Evolutionary conservation across 1,140 invertebrate species (phyloP).

Genomic region (Eupeodes corollae): DNA sequence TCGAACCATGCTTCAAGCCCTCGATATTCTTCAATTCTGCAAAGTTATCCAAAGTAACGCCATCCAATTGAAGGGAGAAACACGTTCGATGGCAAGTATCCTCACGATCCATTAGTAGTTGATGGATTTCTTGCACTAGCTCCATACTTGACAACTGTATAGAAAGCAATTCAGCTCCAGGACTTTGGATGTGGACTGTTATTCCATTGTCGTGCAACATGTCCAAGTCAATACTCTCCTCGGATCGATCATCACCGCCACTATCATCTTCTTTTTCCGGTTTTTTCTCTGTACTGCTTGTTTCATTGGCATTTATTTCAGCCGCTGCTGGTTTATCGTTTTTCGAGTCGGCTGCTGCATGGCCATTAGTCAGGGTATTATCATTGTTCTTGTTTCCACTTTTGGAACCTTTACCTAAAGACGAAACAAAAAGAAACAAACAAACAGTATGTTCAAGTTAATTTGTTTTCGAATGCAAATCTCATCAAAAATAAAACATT

Average conservation of each 20-base stretch:
- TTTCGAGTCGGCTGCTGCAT: background rate
- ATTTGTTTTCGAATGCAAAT: too few relatives aligned
- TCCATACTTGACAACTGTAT: constrained; percentile 96
- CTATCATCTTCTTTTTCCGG: background rate
- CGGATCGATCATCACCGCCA: background rate
- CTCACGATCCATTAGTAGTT: constrained; percentile 93
- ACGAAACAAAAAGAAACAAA: background rate
- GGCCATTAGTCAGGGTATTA: constrained; percentile 9
- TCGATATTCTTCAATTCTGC: constrained; percentile 95
- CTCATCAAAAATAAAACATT: too few relatives aligned
- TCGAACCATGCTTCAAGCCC: constrained; percentile 85
- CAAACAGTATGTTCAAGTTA: background rate
- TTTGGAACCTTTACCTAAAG: constrained; percentile 18
- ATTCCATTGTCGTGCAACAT: constrained; percentile 91
- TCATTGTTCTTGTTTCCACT: constrained; percentile 25
- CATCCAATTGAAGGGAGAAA: constrained; percentile 91
- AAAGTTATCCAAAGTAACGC: constrained; percentile 91
- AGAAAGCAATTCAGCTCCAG: constrained; percentile 80
- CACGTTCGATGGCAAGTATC: constrained; percentile 97
- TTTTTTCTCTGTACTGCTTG: background rate
- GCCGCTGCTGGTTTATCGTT: background rate
- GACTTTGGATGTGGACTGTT: constrained; percentile 81
- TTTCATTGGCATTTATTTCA: constrained; percentile 23
- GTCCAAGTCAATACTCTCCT: constrained; percentile 48
- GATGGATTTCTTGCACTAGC: constrained; percentile 96